phyloP scores from a whole-genome alignment of 2,797 vertebrate species.

The Karalla daura region DNA sequence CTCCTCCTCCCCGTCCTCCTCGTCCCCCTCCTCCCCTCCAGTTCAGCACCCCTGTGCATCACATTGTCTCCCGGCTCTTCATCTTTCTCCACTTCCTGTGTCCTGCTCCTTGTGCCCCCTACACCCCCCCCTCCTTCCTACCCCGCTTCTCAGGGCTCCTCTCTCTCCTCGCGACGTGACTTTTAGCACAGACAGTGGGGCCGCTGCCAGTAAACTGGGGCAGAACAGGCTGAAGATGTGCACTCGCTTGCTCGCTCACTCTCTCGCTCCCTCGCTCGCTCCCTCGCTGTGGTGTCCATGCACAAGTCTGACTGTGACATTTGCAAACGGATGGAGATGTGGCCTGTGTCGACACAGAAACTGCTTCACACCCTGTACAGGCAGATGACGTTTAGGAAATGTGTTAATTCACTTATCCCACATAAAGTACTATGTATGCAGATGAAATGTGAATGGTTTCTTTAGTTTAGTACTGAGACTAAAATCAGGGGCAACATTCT shows the following conservation, averaged over 20 bases:
- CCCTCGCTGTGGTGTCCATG: slow-evolving; percentile 53
- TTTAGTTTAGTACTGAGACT: no score
- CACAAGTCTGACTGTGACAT: slow-evolving; percentile 23
- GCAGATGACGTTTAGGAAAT: no score
- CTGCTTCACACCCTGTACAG: background rate
- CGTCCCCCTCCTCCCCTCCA: slow-evolving; percentile 45
- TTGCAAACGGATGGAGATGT: background rate
- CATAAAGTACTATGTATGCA: no score
- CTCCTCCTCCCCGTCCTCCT: slow-evolving; percentile 12
- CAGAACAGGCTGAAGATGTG: slow-evolving; percentile 78
- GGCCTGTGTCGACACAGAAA: background rate
- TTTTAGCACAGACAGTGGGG: slow-evolving; percentile 83
- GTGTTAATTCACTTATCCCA: no score
- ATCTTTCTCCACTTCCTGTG: slow-evolving; percentile 87
- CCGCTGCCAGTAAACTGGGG: slow-evolving; percentile 82
- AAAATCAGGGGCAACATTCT: background rate
- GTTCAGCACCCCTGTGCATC: slow-evolving; percentile 79
- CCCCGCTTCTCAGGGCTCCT: slow-evolving; percentile 65
- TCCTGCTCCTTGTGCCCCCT: slow-evolving; percentile 83
- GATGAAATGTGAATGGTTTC: no score
- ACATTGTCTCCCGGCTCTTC: slow-evolving; percentile 84
- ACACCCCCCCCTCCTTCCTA: slow-evolving; percentile 75
- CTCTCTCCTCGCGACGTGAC: slow-evolving; percentile 85
- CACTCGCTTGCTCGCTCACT: no score
- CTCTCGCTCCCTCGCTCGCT: no score